Conservation (phyloP, 2,888 invertebrate genomes). For the Xanthia icteritia region DNA sequence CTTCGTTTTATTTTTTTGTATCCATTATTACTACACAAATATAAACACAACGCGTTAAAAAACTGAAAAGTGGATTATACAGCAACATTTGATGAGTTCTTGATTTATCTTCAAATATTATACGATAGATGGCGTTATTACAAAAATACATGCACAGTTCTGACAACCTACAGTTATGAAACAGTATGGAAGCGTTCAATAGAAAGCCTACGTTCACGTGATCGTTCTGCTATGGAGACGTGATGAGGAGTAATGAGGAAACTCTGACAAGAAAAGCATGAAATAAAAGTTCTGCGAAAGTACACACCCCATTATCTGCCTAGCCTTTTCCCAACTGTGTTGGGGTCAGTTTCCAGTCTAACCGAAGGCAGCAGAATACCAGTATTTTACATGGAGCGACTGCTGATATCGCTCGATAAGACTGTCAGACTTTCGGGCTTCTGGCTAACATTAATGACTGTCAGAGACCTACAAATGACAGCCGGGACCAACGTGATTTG, state of each 20-base stretch:
- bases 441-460: neutral
- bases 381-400: neutral
- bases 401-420: neutral
- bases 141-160: slow-evolving; percentile 11
- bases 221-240: neutral
- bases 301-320: neutral
- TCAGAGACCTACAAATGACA: no score
- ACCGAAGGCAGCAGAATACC: neutral
- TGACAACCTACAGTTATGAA: slow-evolving; percentile 51
- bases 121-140: slow-evolving; percentile 66
- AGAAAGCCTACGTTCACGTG: slow-evolving; percentile 31
- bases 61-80: neutral
- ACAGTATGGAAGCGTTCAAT: slow-evolving; percentile 57
- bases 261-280: neutral
- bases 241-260: neutral
- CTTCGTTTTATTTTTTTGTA: neutral
- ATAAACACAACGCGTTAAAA: neutral
- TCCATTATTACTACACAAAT: neutral
- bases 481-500: no score
- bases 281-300: neutral
- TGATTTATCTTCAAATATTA: slow-evolving; percentile 19
- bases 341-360: neutral
- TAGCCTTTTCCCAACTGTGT: neutral
- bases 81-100: neutral
- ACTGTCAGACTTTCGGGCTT: neutral